These are phyloP conservation scores for Tympanuchus pallidicinctus DNA, from an alignment of 2,113 vertebrate species.

Conservation along the genomic window DNA sequence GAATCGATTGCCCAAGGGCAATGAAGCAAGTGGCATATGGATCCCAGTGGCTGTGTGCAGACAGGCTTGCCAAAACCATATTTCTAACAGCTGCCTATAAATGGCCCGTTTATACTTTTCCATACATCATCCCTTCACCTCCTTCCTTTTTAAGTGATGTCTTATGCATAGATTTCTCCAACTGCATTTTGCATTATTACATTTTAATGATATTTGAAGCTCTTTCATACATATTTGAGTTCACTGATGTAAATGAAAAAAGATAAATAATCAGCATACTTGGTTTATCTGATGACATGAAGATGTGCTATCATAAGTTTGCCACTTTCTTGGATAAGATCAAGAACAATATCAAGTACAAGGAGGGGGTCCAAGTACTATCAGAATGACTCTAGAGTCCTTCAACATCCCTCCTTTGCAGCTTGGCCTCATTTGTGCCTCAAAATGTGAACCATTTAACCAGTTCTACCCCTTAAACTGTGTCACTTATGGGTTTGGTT, in stretches of 20 bases:
- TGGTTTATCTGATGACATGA: constrained; percentile 63
- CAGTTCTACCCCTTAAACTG: not conserved
- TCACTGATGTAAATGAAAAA: constrained; percentile 65
- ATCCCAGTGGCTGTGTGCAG: not conserved
- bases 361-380: not conserved
- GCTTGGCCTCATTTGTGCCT: not conserved
- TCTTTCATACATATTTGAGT: constrained; percentile 70
- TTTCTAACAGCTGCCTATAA: constrained; percentile 48
- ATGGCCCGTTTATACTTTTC: constrained; percentile 62
- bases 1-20: not conserved
- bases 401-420: constrained; percentile 18
- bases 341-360: constrained; percentile 22
- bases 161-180: constrained; percentile 60
- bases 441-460: not conserved
- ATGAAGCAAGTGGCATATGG: not conserved
- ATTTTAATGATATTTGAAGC: constrained; percentile 74
- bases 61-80: not conserved
- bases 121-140: constrained; percentile 56
- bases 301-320: constrained; percentile 49
- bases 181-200: constrained; percentile 72
- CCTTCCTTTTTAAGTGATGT: constrained; percentile 60
- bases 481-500: not conserved
- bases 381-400: not conserved
- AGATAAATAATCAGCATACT: constrained; percentile 68
- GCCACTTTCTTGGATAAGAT: constrained; percentile 48